Conservation (phyloP, 2,888 invertebrate species). For the Tipula helvola region DNA sequence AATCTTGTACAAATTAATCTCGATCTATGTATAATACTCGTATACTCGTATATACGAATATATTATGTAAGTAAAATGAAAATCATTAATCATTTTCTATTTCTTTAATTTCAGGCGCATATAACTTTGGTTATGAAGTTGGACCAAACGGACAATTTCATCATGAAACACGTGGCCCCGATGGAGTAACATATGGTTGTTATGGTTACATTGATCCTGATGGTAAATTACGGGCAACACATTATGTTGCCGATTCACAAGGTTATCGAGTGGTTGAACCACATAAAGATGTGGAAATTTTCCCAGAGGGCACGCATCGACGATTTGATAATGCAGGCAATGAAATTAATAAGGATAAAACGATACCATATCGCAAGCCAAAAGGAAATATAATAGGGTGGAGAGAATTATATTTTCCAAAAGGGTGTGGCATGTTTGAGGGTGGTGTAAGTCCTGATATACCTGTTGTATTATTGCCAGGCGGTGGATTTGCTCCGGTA, state of each 20-base stretch:
- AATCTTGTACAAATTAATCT: not conserved
- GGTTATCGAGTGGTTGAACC: slow-evolving; percentile 64
- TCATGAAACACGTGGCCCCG: slow-evolving; percentile 62
- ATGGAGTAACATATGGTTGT: slow-evolving; percentile 68
- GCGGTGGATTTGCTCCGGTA: slow-evolving; percentile 36
- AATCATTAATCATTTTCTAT: not conserved
- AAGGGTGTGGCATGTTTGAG: slow-evolving; percentile 49
- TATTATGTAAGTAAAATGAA: not conserved
- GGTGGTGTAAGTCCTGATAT: slow-evolving; percentile 31
- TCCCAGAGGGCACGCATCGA: slow-evolving; percentile 19
- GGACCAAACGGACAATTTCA: slow-evolving; percentile 65
- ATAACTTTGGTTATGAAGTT: slow-evolving; percentile 67
- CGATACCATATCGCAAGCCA: slow-evolving; percentile 17
- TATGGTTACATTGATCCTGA: slow-evolving; percentile 64
- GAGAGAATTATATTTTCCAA: slow-evolving; percentile 57
- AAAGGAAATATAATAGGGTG: slow-evolving; percentile 49
- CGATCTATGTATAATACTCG: not conserved
- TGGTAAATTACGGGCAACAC: slow-evolving; percentile 51
- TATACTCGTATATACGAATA: not conserved
- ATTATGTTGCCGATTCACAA: slow-evolving; percentile 65
- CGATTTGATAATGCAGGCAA: not conserved
- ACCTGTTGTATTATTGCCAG: slow-evolving; percentile 20
- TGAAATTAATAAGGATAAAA: slow-evolving; percentile 12
- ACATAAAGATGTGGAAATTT: slow-evolving; percentile 51
- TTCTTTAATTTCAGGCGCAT: slow-evolving; percentile 41